Percentiles rank a stretch among this genome's conserved stretches.
These are phyloP conservation scores for Cherax quadricarinatus DNA, from an alignment of 1,140 invertebrate genomes.

Conservation along the genomic window DNA sequence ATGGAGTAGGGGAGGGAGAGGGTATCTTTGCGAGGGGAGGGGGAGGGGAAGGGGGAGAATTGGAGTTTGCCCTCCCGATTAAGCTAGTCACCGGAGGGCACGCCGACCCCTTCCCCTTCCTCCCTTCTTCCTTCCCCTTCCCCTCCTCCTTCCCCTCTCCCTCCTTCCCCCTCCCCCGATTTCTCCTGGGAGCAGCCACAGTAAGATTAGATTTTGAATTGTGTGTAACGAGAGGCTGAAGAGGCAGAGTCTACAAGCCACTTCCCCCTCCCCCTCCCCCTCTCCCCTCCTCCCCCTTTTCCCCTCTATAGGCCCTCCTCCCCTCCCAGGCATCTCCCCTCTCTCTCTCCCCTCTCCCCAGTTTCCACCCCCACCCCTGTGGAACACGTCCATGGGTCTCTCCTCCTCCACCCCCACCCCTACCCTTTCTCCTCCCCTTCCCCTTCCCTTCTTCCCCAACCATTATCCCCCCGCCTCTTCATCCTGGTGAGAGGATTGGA, in stretches of 20 bases:
- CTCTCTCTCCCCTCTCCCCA: neutral
- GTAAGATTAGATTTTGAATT: constrained; percentile 41
- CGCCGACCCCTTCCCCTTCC: neutral
- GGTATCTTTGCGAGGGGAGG: no score
- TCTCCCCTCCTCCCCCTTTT: neutral
- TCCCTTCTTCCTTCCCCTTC: neutral
- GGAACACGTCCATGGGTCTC: no score
- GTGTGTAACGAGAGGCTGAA: constrained; percentile 35
- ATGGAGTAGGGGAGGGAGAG: neutral
- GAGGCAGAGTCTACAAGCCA: neutral
- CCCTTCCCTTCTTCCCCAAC: neutral
- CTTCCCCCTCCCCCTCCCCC: neutral
- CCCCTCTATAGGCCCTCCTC: no score
- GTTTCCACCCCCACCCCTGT: neutral
- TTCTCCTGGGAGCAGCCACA: neutral
- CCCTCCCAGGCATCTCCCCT: no score
- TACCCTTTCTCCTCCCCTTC: neutral
- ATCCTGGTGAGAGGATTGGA: neutral
- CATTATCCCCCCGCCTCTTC: neutral
- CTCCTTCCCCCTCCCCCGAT: neutral
- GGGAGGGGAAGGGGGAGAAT: neutral
- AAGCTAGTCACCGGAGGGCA: constrained; percentile 29
- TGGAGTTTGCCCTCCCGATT: constrained; percentile 36
- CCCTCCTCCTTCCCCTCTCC: neutral
- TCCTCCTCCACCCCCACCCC: neutral